Conservation (phyloP, 2,888 invertebrate species). For the Hoplodrina ambigua region DNA sequence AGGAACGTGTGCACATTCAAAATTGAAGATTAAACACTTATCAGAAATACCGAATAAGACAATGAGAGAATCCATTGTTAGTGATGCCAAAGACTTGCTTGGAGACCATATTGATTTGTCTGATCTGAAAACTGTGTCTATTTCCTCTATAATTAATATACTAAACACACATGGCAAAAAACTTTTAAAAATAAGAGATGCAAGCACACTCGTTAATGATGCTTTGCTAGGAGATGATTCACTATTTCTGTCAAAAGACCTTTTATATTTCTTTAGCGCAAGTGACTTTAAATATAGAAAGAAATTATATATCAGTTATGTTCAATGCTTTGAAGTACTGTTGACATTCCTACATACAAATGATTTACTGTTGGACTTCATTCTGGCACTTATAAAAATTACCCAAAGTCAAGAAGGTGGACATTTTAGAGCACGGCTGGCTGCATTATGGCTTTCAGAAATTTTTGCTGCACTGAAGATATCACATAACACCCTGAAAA, state of each 20-base stretch:
- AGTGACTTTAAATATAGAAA: slow-evolving; percentile 69
- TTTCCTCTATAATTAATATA: slow-evolving; percentile 73
- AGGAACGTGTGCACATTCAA: slow-evolving; percentile 81
- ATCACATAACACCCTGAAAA: slow-evolving; percentile 76
- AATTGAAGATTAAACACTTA: slow-evolving; percentile 80
- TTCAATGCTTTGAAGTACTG: slow-evolving; percentile 89
- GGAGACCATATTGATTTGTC: slow-evolving; percentile 75
- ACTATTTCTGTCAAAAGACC: slow-evolving; percentile 79
- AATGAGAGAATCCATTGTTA: slow-evolving; percentile 79
- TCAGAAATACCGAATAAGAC: slow-evolving; percentile 77
- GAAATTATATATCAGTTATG: slow-evolving; percentile 73
- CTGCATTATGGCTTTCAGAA: slow-evolving; percentile 89
- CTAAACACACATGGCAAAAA: slow-evolving; percentile 75
- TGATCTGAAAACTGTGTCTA: slow-evolving; percentile 77
- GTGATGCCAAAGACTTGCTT: slow-evolving; percentile 81
- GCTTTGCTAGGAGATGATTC: slow-evolving; percentile 79
- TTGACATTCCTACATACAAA: slow-evolving; percentile 88
- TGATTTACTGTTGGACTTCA: slow-evolving; percentile 85
- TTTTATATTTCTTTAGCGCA: slow-evolving; percentile 73
- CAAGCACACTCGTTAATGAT: slow-evolving; percentile 69
- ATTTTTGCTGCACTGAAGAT: slow-evolving; percentile 84
- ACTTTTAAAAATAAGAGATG: slow-evolving; percentile 72
- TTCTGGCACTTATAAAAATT: slow-evolving; percentile 83
- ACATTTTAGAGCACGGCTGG: slow-evolving; percentile 76
- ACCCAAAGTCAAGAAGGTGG: slow-evolving; percentile 75